These are phyloP conservation scores for Oscheius sp. DNA, from an alignment of 2,888 invertebrate species.

Conservation along the genomic window DNA sequence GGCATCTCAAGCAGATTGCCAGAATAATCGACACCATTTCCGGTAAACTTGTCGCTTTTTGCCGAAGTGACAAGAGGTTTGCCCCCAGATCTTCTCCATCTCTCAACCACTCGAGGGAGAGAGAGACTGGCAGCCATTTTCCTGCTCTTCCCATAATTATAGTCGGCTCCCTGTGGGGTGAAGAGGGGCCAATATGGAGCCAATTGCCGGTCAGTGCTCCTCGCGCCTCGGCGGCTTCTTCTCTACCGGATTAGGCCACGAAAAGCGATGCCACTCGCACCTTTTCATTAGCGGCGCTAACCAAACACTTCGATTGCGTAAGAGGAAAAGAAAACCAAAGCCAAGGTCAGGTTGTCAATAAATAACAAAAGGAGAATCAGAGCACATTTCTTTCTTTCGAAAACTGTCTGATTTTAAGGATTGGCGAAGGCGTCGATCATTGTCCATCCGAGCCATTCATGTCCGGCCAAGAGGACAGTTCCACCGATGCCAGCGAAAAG, in stretches of 20 bases:
- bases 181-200: constrained; percentile 35
- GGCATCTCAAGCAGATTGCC: no score
- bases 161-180: constrained; percentile 16
- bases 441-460: no score
- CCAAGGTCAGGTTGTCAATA: background rate
- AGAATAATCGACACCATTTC: background rate
- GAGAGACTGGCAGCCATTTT: constrained; percentile 10
- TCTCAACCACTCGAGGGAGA: background rate
- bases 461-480: no score
- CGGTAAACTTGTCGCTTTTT: background rate
- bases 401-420: no score
- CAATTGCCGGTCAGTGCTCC: constrained; percentile 32
- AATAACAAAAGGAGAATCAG: no score
- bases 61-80: background rate
- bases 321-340: background rate
- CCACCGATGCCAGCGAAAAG: no score
- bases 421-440: no score
- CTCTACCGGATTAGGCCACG: constrained; percentile 13
- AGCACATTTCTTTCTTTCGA: no score
- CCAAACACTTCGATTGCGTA: constrained; percentile 32
- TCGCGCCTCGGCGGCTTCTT: constrained; percentile 17
- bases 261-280: constrained; percentile 25
- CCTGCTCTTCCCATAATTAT: constrained; percentile 22
- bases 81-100: background rate
- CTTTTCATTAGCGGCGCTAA: constrained; percentile 38